A percentile compares a stretch with the other conserved stretches of the same genome.
These are phyloP conservation scores for Drosophila lini DNA, from an alignment of 1,140 invertebrate species.

Conservation along the genomic window DNA sequence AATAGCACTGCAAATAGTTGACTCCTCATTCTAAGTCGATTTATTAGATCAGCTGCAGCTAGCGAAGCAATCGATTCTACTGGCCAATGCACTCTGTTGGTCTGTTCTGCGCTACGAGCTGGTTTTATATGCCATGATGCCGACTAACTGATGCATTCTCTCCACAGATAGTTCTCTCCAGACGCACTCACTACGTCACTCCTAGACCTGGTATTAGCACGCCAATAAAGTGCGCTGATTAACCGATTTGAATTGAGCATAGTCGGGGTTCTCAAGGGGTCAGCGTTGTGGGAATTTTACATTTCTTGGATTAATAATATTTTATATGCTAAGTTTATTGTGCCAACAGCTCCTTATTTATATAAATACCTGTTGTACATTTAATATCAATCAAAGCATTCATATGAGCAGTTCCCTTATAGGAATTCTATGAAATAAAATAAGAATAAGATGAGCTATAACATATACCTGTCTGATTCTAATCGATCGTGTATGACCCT, in stretches of 20 bases:
- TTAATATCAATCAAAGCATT: too few species aligned
- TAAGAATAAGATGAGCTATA: too few species aligned
- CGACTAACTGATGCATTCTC: slow-evolving; percentile 13
- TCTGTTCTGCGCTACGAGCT: slow-evolving; percentile 9
- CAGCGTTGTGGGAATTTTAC: background rate
- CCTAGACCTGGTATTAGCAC: slow-evolving; percentile 2
- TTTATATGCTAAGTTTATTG: too few species aligned
- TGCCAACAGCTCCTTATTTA: too few species aligned
- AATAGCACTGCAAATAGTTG: slow-evolving; percentile 36
- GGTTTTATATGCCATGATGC: slow-evolving; percentile 49
- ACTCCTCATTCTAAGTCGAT: slow-evolving; percentile 32
- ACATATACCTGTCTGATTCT: background rate
- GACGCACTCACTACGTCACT: slow-evolving; percentile 7
- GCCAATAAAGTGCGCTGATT: slow-evolving; percentile 11
- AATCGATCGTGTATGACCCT: background rate
- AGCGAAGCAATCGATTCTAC: slow-evolving; percentile 27
- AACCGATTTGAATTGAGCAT: slow-evolving; percentile 10
- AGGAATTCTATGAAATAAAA: background rate
- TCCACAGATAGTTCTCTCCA: slow-evolving; percentile 5
- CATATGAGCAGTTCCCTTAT: background rate
- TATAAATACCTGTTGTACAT: too few species aligned
- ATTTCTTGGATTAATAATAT: too few species aligned
- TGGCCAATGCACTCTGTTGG: slow-evolving; percentile 56
- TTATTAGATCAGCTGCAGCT: slow-evolving; percentile 48
- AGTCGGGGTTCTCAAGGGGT: background rate